phyloP scores from a whole-genome alignment of 2,113 vertebrate species.

The Alethe diademata region DNA sequence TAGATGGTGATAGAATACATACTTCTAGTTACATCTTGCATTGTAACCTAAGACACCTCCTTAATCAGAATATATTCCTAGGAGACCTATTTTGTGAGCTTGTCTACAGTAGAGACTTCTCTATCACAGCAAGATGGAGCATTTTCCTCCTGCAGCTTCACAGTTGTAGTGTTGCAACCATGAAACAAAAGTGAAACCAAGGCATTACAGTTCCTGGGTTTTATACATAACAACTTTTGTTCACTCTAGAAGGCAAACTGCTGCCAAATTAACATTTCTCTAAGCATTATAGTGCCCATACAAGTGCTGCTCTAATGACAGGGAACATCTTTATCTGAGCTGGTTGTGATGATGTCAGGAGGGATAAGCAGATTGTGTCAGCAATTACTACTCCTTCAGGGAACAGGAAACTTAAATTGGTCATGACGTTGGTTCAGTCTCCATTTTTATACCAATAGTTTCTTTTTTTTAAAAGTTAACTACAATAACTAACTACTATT shows the following conservation, averaged over 20 bases:
- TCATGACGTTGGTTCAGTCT: not conserved
- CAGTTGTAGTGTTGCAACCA: not conserved
- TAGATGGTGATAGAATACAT: too few relatives aligned
- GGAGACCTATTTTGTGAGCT: not conserved
- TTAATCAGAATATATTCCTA: not conserved
- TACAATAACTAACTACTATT: not conserved
- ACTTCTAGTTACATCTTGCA: too few relatives aligned
- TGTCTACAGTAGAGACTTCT: not conserved
- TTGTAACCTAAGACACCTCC: too few relatives aligned
- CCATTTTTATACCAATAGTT: not conserved
- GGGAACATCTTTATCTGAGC: not conserved
- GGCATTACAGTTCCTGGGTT: not conserved
- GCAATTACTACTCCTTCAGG: not conserved
- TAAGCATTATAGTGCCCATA: not conserved
- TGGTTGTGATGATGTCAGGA: not conserved
- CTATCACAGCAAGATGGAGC: not conserved
- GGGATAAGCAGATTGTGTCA: not conserved
- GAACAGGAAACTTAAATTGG: not conserved
- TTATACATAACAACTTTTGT: not conserved
- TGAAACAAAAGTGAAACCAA: conserved; percentile 36
- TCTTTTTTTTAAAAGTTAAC: not conserved
- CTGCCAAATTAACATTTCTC: not conserved
- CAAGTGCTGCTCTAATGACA: not conserved
- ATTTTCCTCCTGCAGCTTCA: not conserved
- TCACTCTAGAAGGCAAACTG: not conserved